Evolutionary conservation across 2,888 invertebrate genomes (phyloP).

Genomic region (Sturmia bella): DNA sequence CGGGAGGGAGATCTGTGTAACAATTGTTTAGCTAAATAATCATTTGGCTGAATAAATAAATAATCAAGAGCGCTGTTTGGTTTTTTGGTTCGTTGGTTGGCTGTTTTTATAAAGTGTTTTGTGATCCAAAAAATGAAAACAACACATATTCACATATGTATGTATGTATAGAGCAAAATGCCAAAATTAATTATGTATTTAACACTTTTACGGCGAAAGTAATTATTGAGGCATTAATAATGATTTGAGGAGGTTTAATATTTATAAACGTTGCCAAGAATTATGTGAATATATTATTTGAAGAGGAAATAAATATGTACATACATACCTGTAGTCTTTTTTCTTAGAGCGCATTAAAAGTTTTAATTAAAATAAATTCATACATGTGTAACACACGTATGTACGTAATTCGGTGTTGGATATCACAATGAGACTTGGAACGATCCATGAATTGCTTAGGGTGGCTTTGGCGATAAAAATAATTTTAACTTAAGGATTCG

Average conservation of each 20-base stretch:
- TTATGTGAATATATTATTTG: conserved; percentile 23
- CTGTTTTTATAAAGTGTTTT: conserved; percentile 18
- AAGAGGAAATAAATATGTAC: not conserved
- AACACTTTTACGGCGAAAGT: conserved; percentile 63
- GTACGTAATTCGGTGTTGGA: no score
- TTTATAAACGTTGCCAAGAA: conserved; percentile 51
- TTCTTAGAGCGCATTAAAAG: no score
- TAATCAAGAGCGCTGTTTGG: conserved; percentile 15
- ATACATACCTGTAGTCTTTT: not conserved
- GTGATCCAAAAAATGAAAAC: conserved; percentile 32
- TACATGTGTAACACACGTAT: no score
- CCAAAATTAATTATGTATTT: conserved; percentile 26
- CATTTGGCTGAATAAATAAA: conserved; percentile 30
- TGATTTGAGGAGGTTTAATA: conserved; percentile 37
- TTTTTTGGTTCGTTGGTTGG: conserved; percentile 45
- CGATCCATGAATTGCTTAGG: no score
- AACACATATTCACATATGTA: no score
- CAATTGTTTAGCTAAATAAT: conserved; percentile 23
- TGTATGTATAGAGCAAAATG: conserved; percentile 3
- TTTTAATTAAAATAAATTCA: no score
- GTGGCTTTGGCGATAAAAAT: not conserved
- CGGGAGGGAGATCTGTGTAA: conserved; percentile 10
- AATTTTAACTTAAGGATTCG: no score
- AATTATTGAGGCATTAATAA: conserved; percentile 66
- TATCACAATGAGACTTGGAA: no score